Percentiles rank a stretch among this genome's conserved stretches.
phyloP scores from a whole-genome alignment of 2,888 invertebrate genomes.

The Cenopis cana region DNA sequence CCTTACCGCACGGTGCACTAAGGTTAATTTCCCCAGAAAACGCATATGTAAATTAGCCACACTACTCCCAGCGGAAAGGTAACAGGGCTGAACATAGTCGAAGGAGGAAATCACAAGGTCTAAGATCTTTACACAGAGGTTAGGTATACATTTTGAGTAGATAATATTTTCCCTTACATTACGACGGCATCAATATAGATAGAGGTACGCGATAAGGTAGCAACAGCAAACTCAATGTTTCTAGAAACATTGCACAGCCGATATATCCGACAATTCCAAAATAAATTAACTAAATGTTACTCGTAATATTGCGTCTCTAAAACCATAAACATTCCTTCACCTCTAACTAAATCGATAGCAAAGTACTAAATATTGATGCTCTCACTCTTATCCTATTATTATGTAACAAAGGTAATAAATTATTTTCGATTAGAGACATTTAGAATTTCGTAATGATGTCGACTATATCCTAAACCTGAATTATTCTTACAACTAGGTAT shows the following conservation, averaged over 20 bases:
- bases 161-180: conserved; percentile 27
- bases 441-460: conserved; percentile 61
- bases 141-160: conserved; percentile 36
- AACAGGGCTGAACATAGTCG: conserved; percentile 57
- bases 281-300: conserved; percentile 49
- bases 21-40: background rate
- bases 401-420: conserved; percentile 60
- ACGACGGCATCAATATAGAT: conserved; percentile 41
- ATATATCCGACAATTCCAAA: conserved; percentile 51
- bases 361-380: conserved; percentile 55
- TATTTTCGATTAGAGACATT: conserved; percentile 63
- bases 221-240: conserved; percentile 37
- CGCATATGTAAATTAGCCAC: background rate
- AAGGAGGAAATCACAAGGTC: conserved; percentile 46
- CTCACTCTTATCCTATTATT: conserved; percentile 63
- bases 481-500: conserved; percentile 76
- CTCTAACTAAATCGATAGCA: conserved; percentile 45
- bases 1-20: background rate
- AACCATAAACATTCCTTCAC: conserved; percentile 47
- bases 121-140: conserved; percentile 50
- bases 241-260: conserved; percentile 61
- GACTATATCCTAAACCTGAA: conserved; percentile 57
- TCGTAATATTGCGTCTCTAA: conserved; percentile 51
- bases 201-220: conserved; percentile 34
- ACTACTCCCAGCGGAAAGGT: conserved; percentile 50